Evolutionary conservation across 2,888 invertebrate species (phyloP), one percentile per base, ranked within the genome.

Genomic region (Dynastes hyllus): DNA sequence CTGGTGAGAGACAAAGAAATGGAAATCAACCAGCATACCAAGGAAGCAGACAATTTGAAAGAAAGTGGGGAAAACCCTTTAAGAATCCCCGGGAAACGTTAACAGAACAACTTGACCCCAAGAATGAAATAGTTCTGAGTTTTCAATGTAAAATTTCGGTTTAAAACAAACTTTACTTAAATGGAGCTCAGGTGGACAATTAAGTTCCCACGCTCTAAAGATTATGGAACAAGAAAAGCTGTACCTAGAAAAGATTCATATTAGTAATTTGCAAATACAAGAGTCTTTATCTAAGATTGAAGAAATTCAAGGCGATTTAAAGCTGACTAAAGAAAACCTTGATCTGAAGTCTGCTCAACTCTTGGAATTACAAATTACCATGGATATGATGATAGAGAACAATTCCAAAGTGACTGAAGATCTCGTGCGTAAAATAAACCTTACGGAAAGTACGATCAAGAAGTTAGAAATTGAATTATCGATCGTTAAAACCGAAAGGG

Each of bases 381-480:
- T 77, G 32, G 37, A 75, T 29, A 50, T 58, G 9, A 51, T 81
- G 22, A 77, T 79, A 58, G 78, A 79, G 13, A 77, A 80, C 27
- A 65, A 76, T 70, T 69, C 69, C 40, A 67, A 40, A 13, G 78
- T 78, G 13, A 81, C 65, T 45, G 70, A 13, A 16, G 71, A 78
- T 58, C 66, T 79, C 16, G 22, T 55, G 40, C 80, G 80, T 37
- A 81, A 81, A 55, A 66, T 81, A 13, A 67, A 27, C 27, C 16
- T 81, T 9, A 76, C 79, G 4, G 77, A 75, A n/a, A 77, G 55
- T 27, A 82, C 82, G 2, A 66, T 77, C 1, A 78, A 77, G 32
- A 81, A 82, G 67, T 78, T 82, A 77, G 80, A 81, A 76, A 79
- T 81, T 37, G 78, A 80, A 77, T 76, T 76, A 6, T 65, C 79